Percentiles rank a stretch among this genome's conserved stretches.
Evolutionary conservation across 2,888 invertebrate genomes (phyloP).

Genomic region (Pachydiplax longipennis): DNA sequence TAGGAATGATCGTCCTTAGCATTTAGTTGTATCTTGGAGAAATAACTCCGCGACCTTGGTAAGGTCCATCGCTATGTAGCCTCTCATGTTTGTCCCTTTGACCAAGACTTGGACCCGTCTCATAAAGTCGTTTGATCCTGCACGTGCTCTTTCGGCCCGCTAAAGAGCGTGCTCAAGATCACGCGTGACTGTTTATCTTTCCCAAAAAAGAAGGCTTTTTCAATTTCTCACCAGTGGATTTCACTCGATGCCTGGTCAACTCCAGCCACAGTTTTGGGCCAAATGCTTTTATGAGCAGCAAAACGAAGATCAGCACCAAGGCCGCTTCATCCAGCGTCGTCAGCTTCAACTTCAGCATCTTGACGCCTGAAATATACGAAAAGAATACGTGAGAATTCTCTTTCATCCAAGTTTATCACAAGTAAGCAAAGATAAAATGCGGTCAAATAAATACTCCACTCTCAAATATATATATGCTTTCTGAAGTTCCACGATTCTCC

Average conservation of each 20-base stretch:
- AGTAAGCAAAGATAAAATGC: background rate
- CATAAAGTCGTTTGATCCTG: too few relatives aligned
- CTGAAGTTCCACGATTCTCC: too few relatives aligned
- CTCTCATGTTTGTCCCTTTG: too few relatives aligned
- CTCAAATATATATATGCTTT: too few relatives aligned
- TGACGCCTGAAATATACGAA: background rate
- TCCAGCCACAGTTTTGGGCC: constrained; percentile 32
- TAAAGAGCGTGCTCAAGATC: background rate
- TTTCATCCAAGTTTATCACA: background rate
- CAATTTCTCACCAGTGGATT: background rate
- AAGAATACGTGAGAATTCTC: too few relatives aligned
- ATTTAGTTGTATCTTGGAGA: too few relatives aligned
- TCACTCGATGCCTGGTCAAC: constrained; percentile 2
- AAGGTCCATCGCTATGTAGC: too few relatives aligned
- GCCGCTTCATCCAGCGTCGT: constrained; percentile 21
- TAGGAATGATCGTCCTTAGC: too few relatives aligned
- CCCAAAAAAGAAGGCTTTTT: background rate
- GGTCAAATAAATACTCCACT: too few relatives aligned
- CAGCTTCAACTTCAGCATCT: constrained; percentile 34
- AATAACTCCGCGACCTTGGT: too few relatives aligned
- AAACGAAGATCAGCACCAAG: background rate
- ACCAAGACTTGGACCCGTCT: too few relatives aligned
- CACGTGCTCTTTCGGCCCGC: background rate
- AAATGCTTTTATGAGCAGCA: constrained; percentile 28
- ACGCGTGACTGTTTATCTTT: background rate